Conservation (phyloP, 2,888 invertebrate species). For the Augochlorella aurata region DNA sequence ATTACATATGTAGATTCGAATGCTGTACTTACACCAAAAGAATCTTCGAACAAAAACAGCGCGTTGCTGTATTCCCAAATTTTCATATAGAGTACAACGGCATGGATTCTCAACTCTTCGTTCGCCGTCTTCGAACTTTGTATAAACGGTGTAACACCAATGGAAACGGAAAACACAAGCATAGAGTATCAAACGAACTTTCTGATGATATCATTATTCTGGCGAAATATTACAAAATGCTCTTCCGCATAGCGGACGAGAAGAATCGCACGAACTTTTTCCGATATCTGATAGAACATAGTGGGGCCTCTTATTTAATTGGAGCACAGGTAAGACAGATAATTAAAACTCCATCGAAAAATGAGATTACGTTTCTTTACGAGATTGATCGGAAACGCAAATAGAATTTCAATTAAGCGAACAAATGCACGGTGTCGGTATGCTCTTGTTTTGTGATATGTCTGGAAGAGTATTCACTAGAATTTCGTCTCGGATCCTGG, state of each 20-base stretch:
- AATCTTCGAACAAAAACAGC: neutral
- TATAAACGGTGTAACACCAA: neutral
- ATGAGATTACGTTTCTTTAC: neutral
- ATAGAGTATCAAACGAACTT: neutral
- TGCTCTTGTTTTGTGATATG: neutral
- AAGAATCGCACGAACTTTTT: neutral
- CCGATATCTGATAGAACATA: neutral
- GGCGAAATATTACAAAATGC: neutral
- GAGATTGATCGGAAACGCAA: neutral
- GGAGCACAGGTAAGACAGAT: slow-evolving; percentile 17
- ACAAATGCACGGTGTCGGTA: neutral
- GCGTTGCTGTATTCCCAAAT: neutral
- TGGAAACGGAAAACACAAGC: neutral
- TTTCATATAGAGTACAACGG: neutral
- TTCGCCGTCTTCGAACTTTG: neutral
- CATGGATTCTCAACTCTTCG: neutral
- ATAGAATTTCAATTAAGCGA: neutral
- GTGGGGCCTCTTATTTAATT: slow-evolving; percentile 25
- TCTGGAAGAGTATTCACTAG: neutral
- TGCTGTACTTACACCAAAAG: neutral
- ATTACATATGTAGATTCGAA: neutral
- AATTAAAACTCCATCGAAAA: neutral
- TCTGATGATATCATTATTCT: neutral
- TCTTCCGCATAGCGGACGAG: neutral
- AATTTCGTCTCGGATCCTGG: neutral